phyloP scores from a whole-genome alignment of 2,113 vertebrate species.

The Sprattus sprattus region DNA sequence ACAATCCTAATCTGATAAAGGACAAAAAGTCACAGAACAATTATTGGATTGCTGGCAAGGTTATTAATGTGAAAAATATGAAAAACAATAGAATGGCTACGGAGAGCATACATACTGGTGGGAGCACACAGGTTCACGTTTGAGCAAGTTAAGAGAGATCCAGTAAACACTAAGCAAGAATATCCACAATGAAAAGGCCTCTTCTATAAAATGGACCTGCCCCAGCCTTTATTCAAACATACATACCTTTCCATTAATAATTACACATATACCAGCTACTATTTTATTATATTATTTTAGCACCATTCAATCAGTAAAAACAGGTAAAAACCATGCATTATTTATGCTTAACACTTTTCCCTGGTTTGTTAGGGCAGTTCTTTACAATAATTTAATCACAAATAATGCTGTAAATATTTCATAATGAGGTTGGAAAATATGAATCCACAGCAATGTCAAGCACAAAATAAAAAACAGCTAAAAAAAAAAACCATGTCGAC shows the following conservation, averaged over 20 bases:
- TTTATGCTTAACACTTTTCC: conserved; percentile 16
- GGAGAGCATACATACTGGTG: not conserved
- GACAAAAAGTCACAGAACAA: conserved; percentile 14
- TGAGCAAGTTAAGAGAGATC: not conserved
- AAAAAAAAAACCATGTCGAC: not conserved
- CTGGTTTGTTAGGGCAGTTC: conserved; percentile 27
- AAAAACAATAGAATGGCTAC: not conserved
- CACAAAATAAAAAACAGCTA: not conserved
- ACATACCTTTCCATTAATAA: conserved; percentile 56
- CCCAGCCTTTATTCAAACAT: conserved; percentile 69
- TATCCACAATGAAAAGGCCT: conserved; percentile 38
- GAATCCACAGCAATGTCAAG: conserved; percentile 1
- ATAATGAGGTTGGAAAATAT: not conserved
- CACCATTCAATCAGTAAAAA: conserved; percentile 63
- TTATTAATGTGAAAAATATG: conserved; percentile 12
- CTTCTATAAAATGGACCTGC: conserved; percentile 66
- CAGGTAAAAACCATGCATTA: conserved; percentile 38
- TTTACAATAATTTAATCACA: conserved; percentile 66
- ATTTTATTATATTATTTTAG: conserved; percentile 58
- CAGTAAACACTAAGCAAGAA: not conserved
- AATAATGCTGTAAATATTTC: conserved; percentile 26
- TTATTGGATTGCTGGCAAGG: conserved; percentile 18
- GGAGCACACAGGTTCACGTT: not conserved
- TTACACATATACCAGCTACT: conserved; percentile 54
- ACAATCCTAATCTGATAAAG: not conserved